These are phyloP conservation scores for Scomber colias DNA, from an alignment of 2,113 vertebrate genomes.

Conservation along the genomic window DNA sequence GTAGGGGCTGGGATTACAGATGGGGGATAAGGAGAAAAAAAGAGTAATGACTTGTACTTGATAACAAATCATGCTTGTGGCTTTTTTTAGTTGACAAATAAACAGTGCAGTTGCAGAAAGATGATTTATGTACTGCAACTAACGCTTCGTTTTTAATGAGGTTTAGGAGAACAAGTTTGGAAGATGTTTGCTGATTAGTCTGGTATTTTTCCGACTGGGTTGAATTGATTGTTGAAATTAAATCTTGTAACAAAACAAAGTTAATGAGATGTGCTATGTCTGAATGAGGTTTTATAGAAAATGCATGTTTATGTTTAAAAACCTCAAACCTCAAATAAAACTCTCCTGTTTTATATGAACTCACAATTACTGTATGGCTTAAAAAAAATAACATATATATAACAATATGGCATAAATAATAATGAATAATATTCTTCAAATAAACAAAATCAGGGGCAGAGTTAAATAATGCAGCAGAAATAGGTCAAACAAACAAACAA, in stretches of 20 bases:
- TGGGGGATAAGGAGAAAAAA: not conserved
- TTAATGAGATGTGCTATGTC: not conserved
- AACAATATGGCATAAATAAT: too few species aligned
- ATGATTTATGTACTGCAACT: not conserved
- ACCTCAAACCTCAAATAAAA: too few species aligned
- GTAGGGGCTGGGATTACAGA: not conserved
- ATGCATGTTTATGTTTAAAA: not conserved
- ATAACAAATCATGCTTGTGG: not conserved
- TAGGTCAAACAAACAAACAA: too few species aligned
- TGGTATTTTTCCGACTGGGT: not conserved
- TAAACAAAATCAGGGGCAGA: too few species aligned
- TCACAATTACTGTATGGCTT: too few species aligned
- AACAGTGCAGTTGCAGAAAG: not conserved
- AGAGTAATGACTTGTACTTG: not conserved
- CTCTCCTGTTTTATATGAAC: too few species aligned
- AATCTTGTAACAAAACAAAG: not conserved
- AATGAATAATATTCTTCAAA: too few species aligned
- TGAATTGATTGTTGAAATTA: not conserved
- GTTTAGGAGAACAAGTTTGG: not conserved
- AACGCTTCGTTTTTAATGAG: conserved; percentile 38
- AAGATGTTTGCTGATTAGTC: conserved; percentile 4
- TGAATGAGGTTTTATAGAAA: not conserved
- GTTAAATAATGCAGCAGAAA: too few species aligned
- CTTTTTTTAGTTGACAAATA: not conserved
- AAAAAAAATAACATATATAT: too few species aligned